Conservation (phyloP, 2,888 invertebrate genomes). For the Suillia variegata region DNA sequence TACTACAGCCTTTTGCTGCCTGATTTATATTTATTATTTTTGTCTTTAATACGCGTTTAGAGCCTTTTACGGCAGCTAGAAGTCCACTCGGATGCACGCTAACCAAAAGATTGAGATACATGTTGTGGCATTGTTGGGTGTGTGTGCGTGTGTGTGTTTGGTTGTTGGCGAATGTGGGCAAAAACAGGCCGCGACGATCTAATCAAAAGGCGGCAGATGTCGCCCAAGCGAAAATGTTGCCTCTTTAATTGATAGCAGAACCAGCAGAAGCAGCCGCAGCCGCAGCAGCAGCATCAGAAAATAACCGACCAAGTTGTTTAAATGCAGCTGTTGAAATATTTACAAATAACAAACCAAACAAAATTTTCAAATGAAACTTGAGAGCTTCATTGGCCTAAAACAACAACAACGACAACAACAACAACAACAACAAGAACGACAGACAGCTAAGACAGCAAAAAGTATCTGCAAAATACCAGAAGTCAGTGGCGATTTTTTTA, state of each 20-base stretch:
- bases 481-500: neutral
- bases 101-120: neutral
- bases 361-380: neutral
- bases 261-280: too few species aligned
- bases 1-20: conserved; percentile 14
- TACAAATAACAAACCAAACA: neutral
- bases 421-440: neutral
- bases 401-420: neutral
- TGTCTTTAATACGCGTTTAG: conserved; percentile 28
- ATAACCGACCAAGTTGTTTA: too few species aligned
- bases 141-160: neutral
- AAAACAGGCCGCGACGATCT: too few species aligned
- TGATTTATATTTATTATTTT: conserved; percentile 15
- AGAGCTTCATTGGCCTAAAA: neutral
- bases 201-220: conserved; percentile 9
- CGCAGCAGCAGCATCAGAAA: too few species aligned
- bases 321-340: neutral
- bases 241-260: too few species aligned
- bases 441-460: too few species aligned
- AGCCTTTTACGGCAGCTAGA: conserved; percentile 23
- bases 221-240: neutral
- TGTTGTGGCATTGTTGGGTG: neutral
- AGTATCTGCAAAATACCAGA: neutral
- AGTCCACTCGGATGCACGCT: neutral
- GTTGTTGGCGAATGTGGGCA: too few species aligned